These are phyloP conservation scores for Xenopus petersii DNA, from an alignment of 2,797 vertebrate genomes.

Conservation along the genomic window DNA sequence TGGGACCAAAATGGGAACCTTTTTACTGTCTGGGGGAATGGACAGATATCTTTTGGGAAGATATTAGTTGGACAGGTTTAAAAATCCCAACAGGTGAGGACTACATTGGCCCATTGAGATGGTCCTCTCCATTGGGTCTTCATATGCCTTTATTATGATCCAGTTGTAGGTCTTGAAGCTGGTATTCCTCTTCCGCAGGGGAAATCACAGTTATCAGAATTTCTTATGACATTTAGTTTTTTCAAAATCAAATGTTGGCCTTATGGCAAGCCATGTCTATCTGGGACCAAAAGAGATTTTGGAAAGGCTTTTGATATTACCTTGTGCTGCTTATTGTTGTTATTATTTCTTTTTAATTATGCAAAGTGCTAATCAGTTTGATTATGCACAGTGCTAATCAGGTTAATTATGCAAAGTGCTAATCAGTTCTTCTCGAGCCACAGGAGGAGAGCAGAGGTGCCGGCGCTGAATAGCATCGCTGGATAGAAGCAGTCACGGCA, in stretches of 20 bases:
- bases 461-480: slow-evolving; percentile 72
- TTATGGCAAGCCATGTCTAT: slow-evolving; percentile 66
- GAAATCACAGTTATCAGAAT: too few relatives aligned
- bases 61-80: too few relatives aligned
- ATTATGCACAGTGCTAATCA: slow-evolving; percentile 85
- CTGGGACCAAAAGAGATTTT: slow-evolving; percentile 61
- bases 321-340: slow-evolving; percentile 82
- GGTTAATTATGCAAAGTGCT: slow-evolving; percentile 86
- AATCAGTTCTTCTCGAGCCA: slow-evolving; percentile 82
- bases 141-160: too few relatives aligned
- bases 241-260: slow-evolving; percentile 46
- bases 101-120: too few relatives aligned
- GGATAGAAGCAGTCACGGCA: slow-evolving; percentile 76
- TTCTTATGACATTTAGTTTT: too few relatives aligned
- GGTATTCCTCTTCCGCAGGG: too few relatives aligned
- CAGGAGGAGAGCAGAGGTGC: slow-evolving; percentile 77
- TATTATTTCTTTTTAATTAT: slow-evolving; percentile 79
- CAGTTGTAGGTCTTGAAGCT: too few relatives aligned
- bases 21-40: too few relatives aligned
- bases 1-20: too few relatives aligned
- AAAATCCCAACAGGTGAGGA: too few relatives aligned
- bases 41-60: too few relatives aligned
- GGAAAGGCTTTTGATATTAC: slow-evolving; percentile 75
- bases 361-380: slow-evolving; percentile 73
- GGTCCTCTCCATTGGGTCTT: too few relatives aligned